Conservation (phyloP, 1,140 invertebrate genomes). For the Scaptomyza hsui region DNA sequence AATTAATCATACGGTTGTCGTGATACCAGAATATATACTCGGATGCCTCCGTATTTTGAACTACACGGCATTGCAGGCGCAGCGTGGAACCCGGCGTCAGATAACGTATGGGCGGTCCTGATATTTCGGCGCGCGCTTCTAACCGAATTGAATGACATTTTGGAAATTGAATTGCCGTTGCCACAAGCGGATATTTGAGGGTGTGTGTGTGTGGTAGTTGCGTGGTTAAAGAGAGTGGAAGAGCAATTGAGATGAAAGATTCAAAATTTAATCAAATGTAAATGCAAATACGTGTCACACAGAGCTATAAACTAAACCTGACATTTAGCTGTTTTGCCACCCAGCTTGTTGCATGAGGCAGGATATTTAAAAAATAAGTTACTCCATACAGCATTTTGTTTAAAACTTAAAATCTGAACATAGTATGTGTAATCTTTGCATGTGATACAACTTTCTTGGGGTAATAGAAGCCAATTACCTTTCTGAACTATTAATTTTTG, state of each 20-base stretch:
- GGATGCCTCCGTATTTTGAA: constrained; percentile 92
- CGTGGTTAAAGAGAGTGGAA: constrained; percentile 4
- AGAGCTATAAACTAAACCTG: constrained; percentile 16
- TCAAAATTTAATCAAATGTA: constrained; percentile 50
- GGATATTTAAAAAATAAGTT: too few relatives aligned
- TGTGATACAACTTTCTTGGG: too few relatives aligned
- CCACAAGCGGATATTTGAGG: constrained; percentile 37
- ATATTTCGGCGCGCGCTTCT: constrained; percentile 94
- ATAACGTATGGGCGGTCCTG: constrained; percentile 92
- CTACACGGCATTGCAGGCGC: constrained; percentile 90
- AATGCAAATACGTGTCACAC: constrained; percentile 39
- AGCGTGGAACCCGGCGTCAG: constrained; percentile 93
- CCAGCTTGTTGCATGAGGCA: not conserved
- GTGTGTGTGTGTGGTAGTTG: not conserved
- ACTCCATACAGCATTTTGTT: too few relatives aligned
- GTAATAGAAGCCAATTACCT: too few relatives aligned
- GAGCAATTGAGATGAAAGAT: constrained; percentile 36
- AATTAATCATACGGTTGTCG: constrained; percentile 95
- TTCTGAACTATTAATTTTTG: too few relatives aligned
- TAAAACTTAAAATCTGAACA: too few relatives aligned
- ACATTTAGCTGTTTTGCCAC: constrained; percentile 2
- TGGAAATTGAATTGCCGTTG: constrained; percentile 46
- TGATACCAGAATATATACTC: constrained; percentile 96
- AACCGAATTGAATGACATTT: constrained; percentile 69
- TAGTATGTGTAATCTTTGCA: too few relatives aligned